phyloP scores from a whole-genome alignment of 1,140 invertebrate species.

The Agrypnia vestita region DNA sequence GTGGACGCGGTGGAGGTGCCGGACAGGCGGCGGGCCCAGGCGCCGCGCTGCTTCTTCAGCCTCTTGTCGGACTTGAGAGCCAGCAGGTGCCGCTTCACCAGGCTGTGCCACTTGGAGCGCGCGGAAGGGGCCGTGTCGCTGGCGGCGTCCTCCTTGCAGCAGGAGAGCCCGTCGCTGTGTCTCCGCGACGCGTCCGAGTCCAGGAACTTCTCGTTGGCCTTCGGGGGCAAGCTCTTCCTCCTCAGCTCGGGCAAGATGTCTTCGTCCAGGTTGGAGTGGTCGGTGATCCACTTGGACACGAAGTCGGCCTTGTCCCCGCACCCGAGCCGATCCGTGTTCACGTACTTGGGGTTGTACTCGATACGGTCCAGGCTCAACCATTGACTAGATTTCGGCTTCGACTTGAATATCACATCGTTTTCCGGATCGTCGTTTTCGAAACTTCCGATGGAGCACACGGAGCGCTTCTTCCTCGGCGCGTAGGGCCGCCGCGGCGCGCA shows the following conservation, averaged over 20 bases:
- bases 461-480: constrained; percentile 70
- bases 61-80: constrained; percentile 73
- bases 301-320: constrained; percentile 73
- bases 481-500: constrained; percentile 66
- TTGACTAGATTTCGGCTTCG: constrained; percentile 73
- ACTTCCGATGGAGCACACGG: constrained; percentile 72
- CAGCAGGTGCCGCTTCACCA: constrained; percentile 74
- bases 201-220: constrained; percentile 68
- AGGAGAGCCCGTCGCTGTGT: constrained; percentile 74
- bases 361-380: constrained; percentile 73
- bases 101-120: constrained; percentile 74
- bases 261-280: constrained; percentile 69
- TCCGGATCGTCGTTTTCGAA: constrained; percentile 70
- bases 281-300: constrained; percentile 72
- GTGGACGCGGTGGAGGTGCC: constrained; percentile 63
- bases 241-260: constrained; percentile 69
- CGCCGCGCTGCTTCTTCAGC: constrained; percentile 73
- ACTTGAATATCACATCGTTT: constrained; percentile 73
- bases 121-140: constrained; percentile 72
- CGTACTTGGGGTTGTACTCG: constrained; percentile 67
- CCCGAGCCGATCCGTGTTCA: constrained; percentile 70
- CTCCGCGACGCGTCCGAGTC: constrained; percentile 73
- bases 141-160: constrained; percentile 72
- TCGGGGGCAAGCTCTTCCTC: constrained; percentile 70
- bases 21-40: constrained; percentile 73